These are phyloP conservation scores for Diachrysia chrysitis DNA, from an alignment of 2,888 invertebrate genomes.

Conservation along the genomic window DNA sequence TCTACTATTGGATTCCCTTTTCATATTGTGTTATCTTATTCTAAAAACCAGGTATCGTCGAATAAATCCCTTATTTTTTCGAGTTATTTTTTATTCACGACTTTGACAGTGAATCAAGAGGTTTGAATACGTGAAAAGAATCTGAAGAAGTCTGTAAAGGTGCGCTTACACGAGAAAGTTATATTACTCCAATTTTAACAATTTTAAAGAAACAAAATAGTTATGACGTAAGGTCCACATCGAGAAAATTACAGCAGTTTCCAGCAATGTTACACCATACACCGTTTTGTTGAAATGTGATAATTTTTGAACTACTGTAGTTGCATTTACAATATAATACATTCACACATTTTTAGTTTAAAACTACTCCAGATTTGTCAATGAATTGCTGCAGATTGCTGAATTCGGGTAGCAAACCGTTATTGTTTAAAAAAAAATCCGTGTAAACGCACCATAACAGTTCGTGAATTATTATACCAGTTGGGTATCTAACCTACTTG, in stretches of 20 bases:
- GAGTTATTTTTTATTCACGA: slow-evolving; percentile 31
- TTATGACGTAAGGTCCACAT: not conserved
- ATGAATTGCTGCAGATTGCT: no score
- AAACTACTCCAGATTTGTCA: no score
- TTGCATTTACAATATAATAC: no score
- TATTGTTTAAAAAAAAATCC: not conserved
- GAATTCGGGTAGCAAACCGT: no score
- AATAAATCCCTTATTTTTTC: slow-evolving; percentile 33
- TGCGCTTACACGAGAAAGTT: not conserved
- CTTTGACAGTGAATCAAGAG: slow-evolving; percentile 15
- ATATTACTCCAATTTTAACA: not conserved
- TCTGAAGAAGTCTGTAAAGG: slow-evolving; percentile 3
- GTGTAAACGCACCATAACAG: slow-evolving; percentile 3
- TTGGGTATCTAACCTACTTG: slow-evolving; percentile 42
- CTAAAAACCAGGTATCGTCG: slow-evolving; percentile 12
- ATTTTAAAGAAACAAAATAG: not conserved
- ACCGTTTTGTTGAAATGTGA: no score
- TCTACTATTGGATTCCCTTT: slow-evolving; percentile 15
- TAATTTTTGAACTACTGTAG: no score
- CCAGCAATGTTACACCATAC: not conserved
- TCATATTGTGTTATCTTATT: slow-evolving; percentile 19
- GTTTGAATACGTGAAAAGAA: slow-evolving; percentile 19
- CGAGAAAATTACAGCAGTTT: not conserved
- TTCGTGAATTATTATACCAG: slow-evolving; percentile 30
- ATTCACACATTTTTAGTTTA: no score